A percentile compares a stretch with the other conserved stretches of the same genome.
Conservation (phyloP, 53 echinoderm and acorn worm genomes). For the Actinopyga echinites region DNA sequence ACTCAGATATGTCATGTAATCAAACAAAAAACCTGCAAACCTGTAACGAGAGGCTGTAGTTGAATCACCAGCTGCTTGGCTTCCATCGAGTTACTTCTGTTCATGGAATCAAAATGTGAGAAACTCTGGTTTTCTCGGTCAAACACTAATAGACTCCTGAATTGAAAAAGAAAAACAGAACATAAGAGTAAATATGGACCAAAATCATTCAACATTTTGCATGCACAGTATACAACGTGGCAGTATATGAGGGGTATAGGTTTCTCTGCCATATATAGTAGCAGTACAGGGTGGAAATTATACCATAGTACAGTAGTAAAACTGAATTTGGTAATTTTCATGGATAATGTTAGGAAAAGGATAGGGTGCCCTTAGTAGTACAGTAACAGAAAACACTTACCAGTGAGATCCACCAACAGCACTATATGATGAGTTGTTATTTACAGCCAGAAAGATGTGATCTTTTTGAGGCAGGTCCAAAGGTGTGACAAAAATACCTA, state of each 20-base stretch:
- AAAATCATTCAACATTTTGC: too few relatives aligned
- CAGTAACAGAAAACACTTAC: conserved; percentile 40
- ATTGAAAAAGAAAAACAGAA: background rate
- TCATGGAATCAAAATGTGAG: conserved; percentile 74
- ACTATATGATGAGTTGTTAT: conserved; percentile 58
- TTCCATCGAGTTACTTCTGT: conserved; percentile 53
- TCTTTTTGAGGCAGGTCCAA: conserved; percentile 74
- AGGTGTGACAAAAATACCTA: conserved; percentile 77
- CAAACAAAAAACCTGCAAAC: conserved; percentile 15
- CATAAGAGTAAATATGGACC: too few relatives aligned
- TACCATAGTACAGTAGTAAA: too few relatives aligned
- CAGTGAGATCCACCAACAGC: conserved; percentile 89
- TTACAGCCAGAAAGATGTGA: conserved; percentile 79
- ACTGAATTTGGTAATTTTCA: too few relatives aligned
- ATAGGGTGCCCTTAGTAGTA: too few relatives aligned
- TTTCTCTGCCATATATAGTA: too few relatives aligned
- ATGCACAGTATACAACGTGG: too few relatives aligned
- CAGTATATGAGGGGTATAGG: too few relatives aligned
- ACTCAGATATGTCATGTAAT: background rate
- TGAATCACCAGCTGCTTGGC: conserved; percentile 67
- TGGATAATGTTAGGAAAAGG: too few relatives aligned
- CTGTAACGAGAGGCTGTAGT: conserved; percentile 66
- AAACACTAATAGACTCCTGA: conserved; percentile 90
- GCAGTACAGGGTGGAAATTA: too few relatives aligned
- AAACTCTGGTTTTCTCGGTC: conserved; percentile 59